These are phyloP conservation scores for Pycnonotus jocosus DNA, from an alignment of 2,113 vertebrate genomes.

Conservation along the genomic window DNA sequence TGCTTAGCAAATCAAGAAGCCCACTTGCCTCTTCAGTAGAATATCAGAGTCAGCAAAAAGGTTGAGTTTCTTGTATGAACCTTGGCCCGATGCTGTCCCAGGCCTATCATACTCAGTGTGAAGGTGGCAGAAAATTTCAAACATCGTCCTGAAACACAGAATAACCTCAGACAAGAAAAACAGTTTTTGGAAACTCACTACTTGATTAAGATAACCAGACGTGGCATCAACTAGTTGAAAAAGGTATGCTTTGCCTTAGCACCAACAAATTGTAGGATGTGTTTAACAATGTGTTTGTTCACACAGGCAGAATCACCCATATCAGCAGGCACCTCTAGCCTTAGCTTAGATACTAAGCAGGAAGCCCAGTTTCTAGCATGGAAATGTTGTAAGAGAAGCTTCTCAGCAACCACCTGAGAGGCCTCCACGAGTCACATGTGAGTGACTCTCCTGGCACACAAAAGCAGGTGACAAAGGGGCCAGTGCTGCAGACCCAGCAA, in stretches of 20 bases:
- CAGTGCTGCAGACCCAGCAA: no score
- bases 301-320: neutral
- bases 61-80: neutral
- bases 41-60: neutral
- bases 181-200: neutral
- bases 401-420: neutral
- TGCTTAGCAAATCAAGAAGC: neutral
- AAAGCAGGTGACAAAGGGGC: rapidly evolving
- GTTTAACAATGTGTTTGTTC: neutral
- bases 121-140: neutral
- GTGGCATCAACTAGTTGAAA: neutral
- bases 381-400: neutral
- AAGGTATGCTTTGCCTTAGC: neutral
- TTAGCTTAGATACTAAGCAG: neutral
- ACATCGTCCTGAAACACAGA: neutral
- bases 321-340: neutral
- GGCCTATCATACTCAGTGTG: no score
- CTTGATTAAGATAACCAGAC: neutral
- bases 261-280: neutral
- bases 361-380: neutral
- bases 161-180: neutral
- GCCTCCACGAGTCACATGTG: rapidly evolving
- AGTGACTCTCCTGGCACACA: neutral
- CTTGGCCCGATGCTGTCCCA: neutral
- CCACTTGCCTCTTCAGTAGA: neutral